Evolutionary conservation across 92 coral and sea anemone species (phyloP), one percentile per base, ranked within the genome.

Genomic region (Umimayanthus kanabou): DNA sequence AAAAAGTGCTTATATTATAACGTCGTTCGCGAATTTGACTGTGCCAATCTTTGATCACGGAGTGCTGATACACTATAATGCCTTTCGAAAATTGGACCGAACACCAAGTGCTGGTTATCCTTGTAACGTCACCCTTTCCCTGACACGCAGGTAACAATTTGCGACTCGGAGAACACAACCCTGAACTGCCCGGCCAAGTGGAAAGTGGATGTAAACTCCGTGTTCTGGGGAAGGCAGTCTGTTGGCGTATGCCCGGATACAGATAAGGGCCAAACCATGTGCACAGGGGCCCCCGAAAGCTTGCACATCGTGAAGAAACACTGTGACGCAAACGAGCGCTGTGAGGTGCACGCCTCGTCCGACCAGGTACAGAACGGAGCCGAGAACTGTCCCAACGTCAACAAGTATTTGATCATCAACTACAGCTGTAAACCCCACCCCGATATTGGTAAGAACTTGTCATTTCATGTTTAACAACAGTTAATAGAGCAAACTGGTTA

Each of bases 251-350:
- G 99, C 76, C 99, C 99, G 88, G 87, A 83, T 70, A 93, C 98
- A 81, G 98, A 95, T 6, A 97, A 89, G 81, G 99, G 98, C 3
- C 93, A 93, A 82, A 91, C 99, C 88, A 97, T 95, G 98, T 97
- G 99, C 91, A 97, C 99, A 30, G 99, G 99, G 30, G 99, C 99
- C 23, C 92, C 97, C 4, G 99, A 97, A 91, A 97, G 99, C 80
- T 95, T 97, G 88, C 92, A 92, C 23, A 95, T 97, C 81, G 93
- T 97, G 65, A 97, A 91, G 90, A 95, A 95, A 89, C 93, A 95
- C 89, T 97, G 99, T 85, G 97, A 97, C 70, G 97, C 94, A 20
- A 82, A 90, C 25, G 93, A 95, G 26, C 90, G 93, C 75, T 97
- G 99, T 77, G 96, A 94, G 39, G 89, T 97, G 73, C 96, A 93